phyloP scores from a whole-genome alignment of 1,140 invertebrate genomes.

The Caenorhabditis tropicalis region DNA sequence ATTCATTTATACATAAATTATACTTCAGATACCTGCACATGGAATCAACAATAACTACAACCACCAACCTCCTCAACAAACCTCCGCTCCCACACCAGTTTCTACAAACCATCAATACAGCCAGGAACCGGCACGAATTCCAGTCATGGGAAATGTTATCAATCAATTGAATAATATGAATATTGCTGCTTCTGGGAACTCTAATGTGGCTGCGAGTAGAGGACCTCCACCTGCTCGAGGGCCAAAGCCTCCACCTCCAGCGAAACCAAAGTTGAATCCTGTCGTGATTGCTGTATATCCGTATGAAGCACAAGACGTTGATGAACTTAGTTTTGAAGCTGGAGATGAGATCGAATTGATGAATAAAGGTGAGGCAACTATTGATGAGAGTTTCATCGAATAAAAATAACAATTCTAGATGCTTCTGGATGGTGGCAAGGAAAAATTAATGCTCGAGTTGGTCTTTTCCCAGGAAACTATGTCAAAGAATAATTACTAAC shows the following conservation, averaged over 20 bases:
- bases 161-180: conserved; percentile 27
- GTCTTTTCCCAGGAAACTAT: conserved; percentile 80
- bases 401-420: conserved; percentile 74
- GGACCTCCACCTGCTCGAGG: conserved; percentile 67
- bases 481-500: conserved; percentile 74
- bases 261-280: conserved; percentile 74
- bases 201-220: not conserved
- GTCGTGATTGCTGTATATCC: conserved; percentile 78
- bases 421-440: conserved; percentile 80
- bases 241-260: conserved; percentile 73
- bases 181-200: not conserved
- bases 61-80: not conserved
- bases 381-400: not conserved
- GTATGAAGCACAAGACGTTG: conserved; percentile 79
- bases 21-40: conserved; percentile 46
- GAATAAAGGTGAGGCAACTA: conserved; percentile 76
- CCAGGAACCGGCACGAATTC: conserved; percentile 16
- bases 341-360: conserved; percentile 78
- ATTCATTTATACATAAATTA: too few relatives aligned
- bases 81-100: not conserved
- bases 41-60: conserved; percentile 24
- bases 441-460: conserved; percentile 76
- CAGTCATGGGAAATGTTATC: conserved; percentile 43
- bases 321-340: conserved; percentile 78
- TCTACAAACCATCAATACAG: conserved; percentile 26